These are phyloP conservation scores for Pyrocoelia pectoralis DNA, from an alignment of 2,888 invertebrate genomes.

Conservation along the genomic window DNA sequence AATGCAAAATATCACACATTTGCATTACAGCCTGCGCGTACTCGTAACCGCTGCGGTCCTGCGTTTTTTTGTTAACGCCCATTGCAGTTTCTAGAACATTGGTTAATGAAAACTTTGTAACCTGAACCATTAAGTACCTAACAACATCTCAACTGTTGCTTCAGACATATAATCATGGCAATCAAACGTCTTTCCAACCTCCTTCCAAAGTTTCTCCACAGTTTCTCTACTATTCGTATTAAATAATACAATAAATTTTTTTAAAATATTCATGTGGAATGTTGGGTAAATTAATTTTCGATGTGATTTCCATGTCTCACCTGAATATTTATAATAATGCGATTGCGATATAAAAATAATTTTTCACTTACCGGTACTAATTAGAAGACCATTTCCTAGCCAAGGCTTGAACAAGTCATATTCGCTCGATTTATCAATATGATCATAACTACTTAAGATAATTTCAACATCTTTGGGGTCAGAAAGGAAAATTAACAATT, in stretches of 20 bases:
- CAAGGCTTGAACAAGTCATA: constrained; percentile 85
- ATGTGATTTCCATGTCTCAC: constrained; percentile 63
- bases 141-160: constrained; percentile 63
- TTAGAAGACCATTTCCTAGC: constrained; percentile 83
- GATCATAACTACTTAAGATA: constrained; percentile 79
- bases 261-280: constrained; percentile 63
- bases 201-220: constrained; percentile 54
- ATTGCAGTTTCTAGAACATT: constrained; percentile 62
- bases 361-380: constrained; percentile 71
- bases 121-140: constrained; percentile 45
- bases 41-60: constrained; percentile 62
- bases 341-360: too few relatives aligned
- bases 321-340: constrained; percentile 57
- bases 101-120: too few relatives aligned
- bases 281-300: constrained; percentile 64
- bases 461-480: constrained; percentile 84
- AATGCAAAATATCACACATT: constrained; percentile 65
- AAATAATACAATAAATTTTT: constrained; percentile 63
- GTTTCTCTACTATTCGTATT: constrained; percentile 60
- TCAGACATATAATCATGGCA: constrained; percentile 63
- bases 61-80: constrained; percentile 62
- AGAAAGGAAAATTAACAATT: constrained; percentile 75
- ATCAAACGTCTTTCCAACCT: constrained; percentile 61
- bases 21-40: constrained; percentile 67
- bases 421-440: constrained; percentile 82